A percentile compares a stretch with the other conserved stretches of the same genome.
Conservation (phyloP, 2,113 vertebrate species). For the Naja naja region DNA sequence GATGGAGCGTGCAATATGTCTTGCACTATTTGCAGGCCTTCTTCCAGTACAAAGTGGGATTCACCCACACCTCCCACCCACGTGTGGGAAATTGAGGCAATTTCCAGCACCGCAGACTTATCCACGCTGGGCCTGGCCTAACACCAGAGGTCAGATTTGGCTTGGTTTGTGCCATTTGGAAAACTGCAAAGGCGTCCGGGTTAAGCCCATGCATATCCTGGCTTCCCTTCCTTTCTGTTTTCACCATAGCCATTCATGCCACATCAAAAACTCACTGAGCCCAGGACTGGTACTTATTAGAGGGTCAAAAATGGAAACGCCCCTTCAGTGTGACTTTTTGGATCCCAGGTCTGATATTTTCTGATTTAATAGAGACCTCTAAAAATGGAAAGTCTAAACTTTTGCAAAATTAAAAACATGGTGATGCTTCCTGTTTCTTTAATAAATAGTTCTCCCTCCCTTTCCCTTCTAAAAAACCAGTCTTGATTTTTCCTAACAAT, state of each 20-base stretch:
- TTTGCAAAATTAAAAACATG: background rate
- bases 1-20: background rate
- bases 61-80: background rate
- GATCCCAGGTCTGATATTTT: background rate
- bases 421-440: too few species aligned
- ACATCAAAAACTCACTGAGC: background rate
- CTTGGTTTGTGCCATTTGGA: background rate
- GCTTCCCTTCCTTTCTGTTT: background rate
- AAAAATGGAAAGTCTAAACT: background rate
- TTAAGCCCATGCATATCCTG: background rate
- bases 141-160: background rate
- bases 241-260: background rate
- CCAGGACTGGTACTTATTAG: background rate
- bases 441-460: background rate
- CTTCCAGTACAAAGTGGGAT: background rate
- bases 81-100: background rate
- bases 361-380: background rate
- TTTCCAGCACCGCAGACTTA: background rate
- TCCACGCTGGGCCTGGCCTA: background rate
- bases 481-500: constrained; percentile 10
- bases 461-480: background rate
- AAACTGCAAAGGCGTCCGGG: background rate
- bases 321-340: background rate
- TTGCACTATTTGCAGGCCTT: background rate
- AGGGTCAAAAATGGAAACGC: background rate